Evolutionary conservation across 2,888 invertebrate species (phyloP), one percentile per base, ranked within the genome.

Genomic region (Melipona bicolor): DNA sequence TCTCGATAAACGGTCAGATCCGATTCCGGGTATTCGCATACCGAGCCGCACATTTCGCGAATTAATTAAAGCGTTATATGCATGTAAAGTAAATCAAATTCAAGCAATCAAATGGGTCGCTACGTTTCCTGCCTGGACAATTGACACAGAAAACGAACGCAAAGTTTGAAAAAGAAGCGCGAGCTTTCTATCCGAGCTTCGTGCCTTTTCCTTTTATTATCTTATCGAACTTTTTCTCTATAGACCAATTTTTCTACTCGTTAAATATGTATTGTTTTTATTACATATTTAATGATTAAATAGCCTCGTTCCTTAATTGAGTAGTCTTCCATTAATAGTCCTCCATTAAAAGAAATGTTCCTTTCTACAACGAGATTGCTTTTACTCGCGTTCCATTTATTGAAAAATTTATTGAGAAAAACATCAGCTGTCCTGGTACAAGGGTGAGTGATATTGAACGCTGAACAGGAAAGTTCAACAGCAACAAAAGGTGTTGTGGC

Each of bases 1-100:
- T 62, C n/a, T 52, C 62, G 62, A 81, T 76, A 78, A 78, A 85
- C 61, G 54, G 81, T 59, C 32, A 43, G 65, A 49, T 49, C 56
- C 79, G 69, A 49, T 68, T 32, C 43, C 9, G 4, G 27, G 27
- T 1, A 27, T 54, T 24, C 73, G 15, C 72, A 59, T 64, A 77
- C 64, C 79, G 74, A 77, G 70, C 81, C 81, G 73, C 73, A 82
- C 80, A 87, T 81, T 86, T 89, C 65, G 77, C 65, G 64, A 86
- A 87, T 88, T 89, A 89, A 88, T 90, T 88, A 85, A 88, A 90
- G 71, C 68, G 78, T 88, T 89, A 88, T 89, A 87, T 89, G 88
- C 83, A 84, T 82, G 76, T 79, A 89, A 88, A 85, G 85, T 83
- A 76, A 76, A 87, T 75, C 43, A 74, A 67, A 79, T 84, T 68